Evolutionary conservation across 1,140 invertebrate species (phyloP).

Genomic region (Drosophila ironensis): DNA sequence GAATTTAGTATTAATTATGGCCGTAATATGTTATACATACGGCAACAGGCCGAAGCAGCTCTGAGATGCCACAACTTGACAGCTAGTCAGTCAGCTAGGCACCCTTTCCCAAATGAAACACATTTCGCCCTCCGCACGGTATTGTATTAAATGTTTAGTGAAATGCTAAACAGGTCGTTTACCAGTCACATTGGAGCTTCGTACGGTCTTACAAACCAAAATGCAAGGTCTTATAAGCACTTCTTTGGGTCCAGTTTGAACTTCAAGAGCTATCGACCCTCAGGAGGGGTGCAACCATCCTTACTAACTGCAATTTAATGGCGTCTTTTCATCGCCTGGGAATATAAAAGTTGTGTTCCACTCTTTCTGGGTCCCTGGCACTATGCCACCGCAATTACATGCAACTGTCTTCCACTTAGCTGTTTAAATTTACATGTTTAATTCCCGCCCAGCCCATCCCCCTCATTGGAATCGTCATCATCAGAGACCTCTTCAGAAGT

Average conservation of each 20-base stretch:
- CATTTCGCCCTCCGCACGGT: conserved; percentile 1
- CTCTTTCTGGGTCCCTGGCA: conserved; percentile 7
- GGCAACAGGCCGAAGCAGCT: conserved; percentile 7
- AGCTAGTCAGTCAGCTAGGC: conserved; percentile 19
- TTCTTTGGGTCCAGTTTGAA: not conserved
- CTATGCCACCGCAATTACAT: conserved; percentile 37
- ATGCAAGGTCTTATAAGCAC: no score
- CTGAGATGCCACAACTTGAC: conserved; percentile 10
- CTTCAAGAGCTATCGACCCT: not conserved
- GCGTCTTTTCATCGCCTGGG: conserved; percentile 17
- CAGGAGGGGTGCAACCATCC: not conserved
- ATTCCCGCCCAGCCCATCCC: conserved; percentile 40
- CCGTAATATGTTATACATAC: conserved; percentile 67
- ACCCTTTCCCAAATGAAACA: conserved; percentile 2
- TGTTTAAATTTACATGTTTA: conserved; percentile 59
- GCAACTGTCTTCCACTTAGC: conserved; percentile 49
- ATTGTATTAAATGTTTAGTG: conserved; percentile 23
- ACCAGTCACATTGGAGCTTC: no score
- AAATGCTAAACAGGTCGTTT: no score
- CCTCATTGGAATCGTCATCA: conserved; percentile 18
- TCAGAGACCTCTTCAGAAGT: conserved; percentile 40
- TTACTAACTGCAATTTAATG: conserved; percentile 24
- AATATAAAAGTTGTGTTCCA: conserved; percentile 31
- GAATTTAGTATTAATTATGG: conserved; percentile 76
- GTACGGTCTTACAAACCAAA: no score